A percentile compares a stretch with the other conserved stretches of the same genome.
phyloP scores from a whole-genome alignment of 1,140 invertebrate species.

The Tribolium castaneum region DNA sequence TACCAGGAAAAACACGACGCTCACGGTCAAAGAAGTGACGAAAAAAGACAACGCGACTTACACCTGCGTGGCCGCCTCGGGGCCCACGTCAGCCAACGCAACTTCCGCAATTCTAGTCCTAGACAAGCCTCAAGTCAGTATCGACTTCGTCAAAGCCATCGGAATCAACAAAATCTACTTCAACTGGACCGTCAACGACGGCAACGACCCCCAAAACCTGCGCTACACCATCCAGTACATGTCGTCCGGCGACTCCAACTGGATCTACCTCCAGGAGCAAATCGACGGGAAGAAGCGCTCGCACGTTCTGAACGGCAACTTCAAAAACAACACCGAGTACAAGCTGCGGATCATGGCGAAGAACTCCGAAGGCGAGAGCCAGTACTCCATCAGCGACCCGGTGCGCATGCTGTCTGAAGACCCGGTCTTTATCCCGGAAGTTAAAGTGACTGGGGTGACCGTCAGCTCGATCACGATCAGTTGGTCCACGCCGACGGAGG shows the following conservation, averaged over 20 bases:
- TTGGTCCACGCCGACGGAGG: conserved; percentile 75
- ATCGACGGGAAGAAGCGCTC: conserved; percentile 67
- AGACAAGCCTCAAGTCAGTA: conserved; percentile 76
- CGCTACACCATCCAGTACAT: conserved; percentile 74
- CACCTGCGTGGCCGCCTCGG: conserved; percentile 64
- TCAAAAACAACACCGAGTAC: conserved; percentile 67
- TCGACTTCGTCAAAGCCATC: conserved; percentile 81
- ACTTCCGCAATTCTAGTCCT: conserved; percentile 71
- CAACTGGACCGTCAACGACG: conserved; percentile 85
- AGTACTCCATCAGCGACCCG: conserved; percentile 60
- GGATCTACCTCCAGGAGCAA: conserved; percentile 66
- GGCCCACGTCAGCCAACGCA: conserved; percentile 60
- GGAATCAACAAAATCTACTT: conserved; percentile 79
- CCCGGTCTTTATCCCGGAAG: conserved; percentile 81
- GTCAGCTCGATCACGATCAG: conserved; percentile 82
- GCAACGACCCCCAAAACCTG: conserved; percentile 75
- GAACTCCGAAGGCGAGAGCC: conserved; percentile 68
- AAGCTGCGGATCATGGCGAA: conserved; percentile 67
- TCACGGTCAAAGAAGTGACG: conserved; percentile 68
- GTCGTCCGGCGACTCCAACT: conserved; percentile 68
- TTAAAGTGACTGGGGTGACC: conserved; percentile 81
- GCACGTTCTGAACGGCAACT: conserved; percentile 66
- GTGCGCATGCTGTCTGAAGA: conserved; percentile 71
- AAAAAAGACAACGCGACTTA: conserved; percentile 78
- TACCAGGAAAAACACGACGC: conserved; percentile 68